A percentile compares a stretch with the other conserved stretches of the same genome.
These are phyloP conservation scores for Anthoptus insignis DNA, from an alignment of 2,888 invertebrate species.

Conservation along the genomic window DNA sequence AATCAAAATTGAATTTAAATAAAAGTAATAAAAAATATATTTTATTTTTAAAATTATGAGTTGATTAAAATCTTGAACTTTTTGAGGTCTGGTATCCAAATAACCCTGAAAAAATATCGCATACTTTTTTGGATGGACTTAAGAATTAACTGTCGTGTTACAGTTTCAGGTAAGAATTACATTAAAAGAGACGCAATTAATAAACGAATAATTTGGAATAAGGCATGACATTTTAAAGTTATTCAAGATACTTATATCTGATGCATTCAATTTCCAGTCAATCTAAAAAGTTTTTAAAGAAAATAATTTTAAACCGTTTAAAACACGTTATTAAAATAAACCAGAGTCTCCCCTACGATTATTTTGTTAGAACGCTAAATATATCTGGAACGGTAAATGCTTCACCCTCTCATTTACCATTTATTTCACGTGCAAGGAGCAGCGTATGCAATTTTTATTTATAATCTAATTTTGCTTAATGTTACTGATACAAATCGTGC, in stretches of 20 bases:
- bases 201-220: no score
- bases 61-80: no score
- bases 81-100: no score
- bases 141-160: no score
- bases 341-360: slow-evolving; percentile 52
- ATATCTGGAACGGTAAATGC: slow-evolving; percentile 52
- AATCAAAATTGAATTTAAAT: neutral
- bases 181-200: no score
- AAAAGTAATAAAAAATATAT: no score
- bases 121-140: no score
- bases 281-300: neutral
- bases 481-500: slow-evolving; percentile 1
- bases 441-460: slow-evolving; percentile 25
- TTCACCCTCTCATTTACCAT: slow-evolving; percentile 42
- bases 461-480: slow-evolving; percentile 17
- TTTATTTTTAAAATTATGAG: no score
- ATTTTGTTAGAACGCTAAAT: slow-evolving; percentile 57
- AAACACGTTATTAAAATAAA: slow-evolving; percentile 15
- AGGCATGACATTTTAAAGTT: no score
- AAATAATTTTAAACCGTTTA: slow-evolving; percentile 9
- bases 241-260: no score
- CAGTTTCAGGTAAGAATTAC: no score
- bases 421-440: slow-evolving; percentile 30
- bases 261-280: neutral
- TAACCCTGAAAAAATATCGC: no score